Evolutionary conservation across 2,113 vertebrate genomes (phyloP), one percentile per base, ranked within the genome.

Genomic region (Oreotrochilus melanogaster): DNA sequence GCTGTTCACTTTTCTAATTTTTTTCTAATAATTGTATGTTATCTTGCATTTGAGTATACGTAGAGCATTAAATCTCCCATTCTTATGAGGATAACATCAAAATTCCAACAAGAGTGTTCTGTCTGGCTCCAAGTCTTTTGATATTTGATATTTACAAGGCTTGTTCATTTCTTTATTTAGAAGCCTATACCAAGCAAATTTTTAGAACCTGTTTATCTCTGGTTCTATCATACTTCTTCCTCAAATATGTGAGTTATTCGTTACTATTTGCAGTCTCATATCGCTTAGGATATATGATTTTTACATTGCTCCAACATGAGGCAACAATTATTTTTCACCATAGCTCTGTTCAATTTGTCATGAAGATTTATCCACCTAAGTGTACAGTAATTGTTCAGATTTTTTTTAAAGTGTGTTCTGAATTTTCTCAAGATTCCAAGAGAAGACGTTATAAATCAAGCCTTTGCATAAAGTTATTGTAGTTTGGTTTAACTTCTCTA

Each of bases 1-100:
- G 13, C 50, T 61, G 19, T 33, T 73, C 73, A 53, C 50, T 95
- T 89, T 81, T 73, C 35, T 74, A 93, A 73, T 61, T 48, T 45
- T 95, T 89, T 81, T 73, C 35, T 74, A 93, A 73, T 61, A 80
- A 70, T 30, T 43, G 72, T 28, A 17, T 54, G 17, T 65, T 87
- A 70, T 65, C 45, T 78, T 25, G 23, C 10, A 57, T 72, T 64
- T 65, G 48, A 73, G 54, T 56, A 56, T 25, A 92, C 54, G 47
- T 19, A 54, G 31, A 61, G 5, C 18, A 70, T 48, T 57, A 70
- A 78, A 87, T 28, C 69, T 84, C 73, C 7, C 23, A 47, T 51
- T 89, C 76, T 80, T 28, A 31, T 47, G 31, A 37, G 27, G 23
- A 48, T 69, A 64, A 14, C 35, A 78, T 80, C 10, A 89, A 88